Evolutionary conservation across 2,888 invertebrate genomes (phyloP), one percentile per base, ranked within the genome.

Genomic region (Phasia obesa): DNA sequence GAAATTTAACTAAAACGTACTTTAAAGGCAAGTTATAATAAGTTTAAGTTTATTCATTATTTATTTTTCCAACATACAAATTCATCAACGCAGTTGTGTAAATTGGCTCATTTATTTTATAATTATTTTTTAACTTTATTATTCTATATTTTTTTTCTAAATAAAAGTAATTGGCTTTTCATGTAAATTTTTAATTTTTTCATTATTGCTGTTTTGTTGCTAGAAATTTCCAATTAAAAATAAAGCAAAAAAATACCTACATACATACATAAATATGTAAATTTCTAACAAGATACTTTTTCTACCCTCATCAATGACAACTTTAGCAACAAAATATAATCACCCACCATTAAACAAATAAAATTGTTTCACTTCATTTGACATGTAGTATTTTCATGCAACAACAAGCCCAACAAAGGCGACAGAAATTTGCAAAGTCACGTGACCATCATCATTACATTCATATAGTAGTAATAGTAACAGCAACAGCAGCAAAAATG

Each of bases 381-480:
- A 53, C 64, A 70, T 60, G 53, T 53, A 44, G 53, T 21, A 51
- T 71, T 65, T 49, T 11, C 7, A 57, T n/a, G 15, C 31, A 64
- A 35, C 38, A 57, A 38, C 70, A 59, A 73, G 4, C 42, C 21
- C 25, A 42, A 49, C 57, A 70, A 64, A 70, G 64, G 42, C 49
- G 51, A n/a, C 38, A 47, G 35, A 75, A 74, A 74, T 78, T 83
- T 75, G 78, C 74, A 70, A 78, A 78, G 82, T 83, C 82, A 83
- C 82, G 82, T 83, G 82, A 71, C 78, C 82, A 78, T 53, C 78
- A 78, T 77, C 53, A 35, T 23, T 73, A 17, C 47, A 59, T 60
- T 49, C 25, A 49, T 70, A 11, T 47, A 51, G 38, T n/a, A 38
- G 27, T 35, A 25, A 38, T 23, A 21, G 15, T 13, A 15, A 35